Evolutionary conservation across 1,140 invertebrate species (phyloP).

Genomic region (Drosophila nigromelanica): DNA sequence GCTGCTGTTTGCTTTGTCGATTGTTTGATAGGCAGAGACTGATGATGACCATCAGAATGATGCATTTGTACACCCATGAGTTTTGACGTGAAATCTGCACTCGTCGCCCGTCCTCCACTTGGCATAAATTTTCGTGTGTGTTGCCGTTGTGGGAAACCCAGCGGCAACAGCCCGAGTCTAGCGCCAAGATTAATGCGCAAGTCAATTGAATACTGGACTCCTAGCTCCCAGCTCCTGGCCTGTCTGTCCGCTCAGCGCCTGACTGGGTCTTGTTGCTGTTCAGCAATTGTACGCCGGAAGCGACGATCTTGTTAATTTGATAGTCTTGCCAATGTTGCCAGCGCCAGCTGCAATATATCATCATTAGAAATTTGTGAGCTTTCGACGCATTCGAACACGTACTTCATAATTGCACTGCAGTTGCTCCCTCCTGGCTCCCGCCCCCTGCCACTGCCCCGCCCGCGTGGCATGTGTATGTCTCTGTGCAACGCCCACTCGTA

Average conservation of each 20-base stretch:
- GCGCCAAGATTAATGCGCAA: slow-evolving; percentile 71
- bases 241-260: background rate
- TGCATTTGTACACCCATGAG: slow-evolving; percentile 83
- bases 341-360: slow-evolving; percentile 63
- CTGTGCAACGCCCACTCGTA: slow-evolving; percentile 25
- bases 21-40: slow-evolving; percentile 78
- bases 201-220: slow-evolving; percentile 62
- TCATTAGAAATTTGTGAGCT: slow-evolving; percentile 80
- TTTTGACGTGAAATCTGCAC: slow-evolving; percentile 81
- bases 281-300: slow-evolving; percentile 68
- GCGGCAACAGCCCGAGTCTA: slow-evolving; percentile 21
- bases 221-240: slow-evolving; percentile 10
- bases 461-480: slow-evolving; percentile 14
- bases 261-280: slow-evolving; percentile 8
- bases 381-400: slow-evolving; percentile 75
- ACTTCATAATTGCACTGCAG: slow-evolving; percentile 58
- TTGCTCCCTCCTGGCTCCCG: background rate
- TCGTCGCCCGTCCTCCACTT: slow-evolving; percentile 51
- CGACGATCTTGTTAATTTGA: slow-evolving; percentile 81
- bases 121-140: slow-evolving; percentile 67
- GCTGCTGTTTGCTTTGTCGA: slow-evolving; percentile 74
- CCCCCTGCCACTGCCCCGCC: slow-evolving; percentile 2
- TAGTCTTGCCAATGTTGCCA: slow-evolving; percentile 55
- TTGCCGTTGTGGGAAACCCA: slow-evolving; percentile 29
- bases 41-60: slow-evolving; percentile 83